Evolutionary conservation across 1,140 invertebrate genomes (phyloP), one percentile per base, ranked within the genome.

Genomic region (Megalopta genalis): DNA sequence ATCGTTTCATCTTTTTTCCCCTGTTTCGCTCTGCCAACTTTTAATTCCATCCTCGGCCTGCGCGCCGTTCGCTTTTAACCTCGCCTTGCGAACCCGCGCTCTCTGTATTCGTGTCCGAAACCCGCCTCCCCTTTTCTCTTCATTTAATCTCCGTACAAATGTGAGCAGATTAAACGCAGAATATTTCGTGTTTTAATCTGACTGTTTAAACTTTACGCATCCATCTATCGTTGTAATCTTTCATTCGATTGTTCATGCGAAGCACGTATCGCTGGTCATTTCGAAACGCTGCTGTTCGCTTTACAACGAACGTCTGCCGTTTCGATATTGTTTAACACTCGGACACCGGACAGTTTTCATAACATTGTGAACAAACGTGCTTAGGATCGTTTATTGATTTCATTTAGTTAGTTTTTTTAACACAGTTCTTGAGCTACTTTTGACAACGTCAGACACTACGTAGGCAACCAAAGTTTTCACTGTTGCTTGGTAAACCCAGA

Each of bases 11-110:
- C 54, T 71, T 72, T 76, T 52, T 65, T 52, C 42, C 60, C 8
- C 6, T 18, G 27, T 85, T 63, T 77, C 57, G 68, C 59, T 71
- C 67, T 68, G 25, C 57, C 63, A 77, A 83, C 75, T 82, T 84
- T 82, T 80, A 70, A 83, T 69, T 67, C 64, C 25, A 79, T 69
- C 39, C 70, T 18, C 42, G n/a, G 60, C 65, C 52, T 66, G 54
- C 46, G 37, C 59, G 32, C 52, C 32, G 32, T 32, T 32, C 32
- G 32, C 32, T 32, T 70, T 49, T 46, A 37, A 49, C 70, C 23
- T 18, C 32, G 68, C 70, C 68, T 46, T 12, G 57, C 37, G 23
- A n/a, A n/a, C 57, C 37, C 62, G 54, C 67, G 42, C n/a, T 52
- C 64, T 42, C 59, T 57, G 27, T 63, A 14, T 63, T 65, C 63